These are phyloP conservation scores for Platorchestia sp. DNA, from an alignment of 1,140 invertebrate genomes.

Conservation along the genomic window DNA sequence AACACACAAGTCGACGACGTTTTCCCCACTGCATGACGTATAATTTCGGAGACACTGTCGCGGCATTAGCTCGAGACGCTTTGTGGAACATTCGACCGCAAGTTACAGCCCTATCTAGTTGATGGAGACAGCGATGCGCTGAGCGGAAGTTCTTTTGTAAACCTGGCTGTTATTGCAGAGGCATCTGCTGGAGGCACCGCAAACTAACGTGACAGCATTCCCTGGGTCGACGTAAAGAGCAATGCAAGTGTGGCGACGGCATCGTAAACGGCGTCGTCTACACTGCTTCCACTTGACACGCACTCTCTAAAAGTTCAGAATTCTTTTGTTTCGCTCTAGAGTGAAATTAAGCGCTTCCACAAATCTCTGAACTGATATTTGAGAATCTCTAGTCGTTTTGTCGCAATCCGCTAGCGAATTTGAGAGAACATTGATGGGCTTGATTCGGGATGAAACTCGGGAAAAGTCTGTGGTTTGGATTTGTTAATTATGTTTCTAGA, in stretches of 20 bases:
- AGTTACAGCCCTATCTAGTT: slow-evolving; percentile 38
- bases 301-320: neutral
- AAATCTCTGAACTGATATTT: neutral
- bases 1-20: slow-evolving; percentile 41
- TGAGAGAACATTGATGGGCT: neutral
- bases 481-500: neutral
- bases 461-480: neutral
- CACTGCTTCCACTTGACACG: neutral
- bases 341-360: neutral
- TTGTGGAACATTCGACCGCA: slow-evolving; percentile 38
- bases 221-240: neutral
- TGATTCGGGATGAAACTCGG: neutral
- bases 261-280: neutral
- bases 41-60: slow-evolving; percentile 47
- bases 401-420: neutral
- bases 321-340: neutral
- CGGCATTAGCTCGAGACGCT: slow-evolving; percentile 30
- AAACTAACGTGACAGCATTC: neutral
- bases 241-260: neutral
- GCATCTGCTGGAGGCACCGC: slow-evolving; percentile 28
- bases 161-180: neutral
- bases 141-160: slow-evolving; percentile 34
- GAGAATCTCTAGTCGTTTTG: neutral
- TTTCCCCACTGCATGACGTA: slow-evolving; percentile 28
- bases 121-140: slow-evolving; percentile 27